Evolutionary conservation across 2,797 vertebrate genomes (phyloP).

Genomic region (Sphaeramia orbicularis): DNA sequence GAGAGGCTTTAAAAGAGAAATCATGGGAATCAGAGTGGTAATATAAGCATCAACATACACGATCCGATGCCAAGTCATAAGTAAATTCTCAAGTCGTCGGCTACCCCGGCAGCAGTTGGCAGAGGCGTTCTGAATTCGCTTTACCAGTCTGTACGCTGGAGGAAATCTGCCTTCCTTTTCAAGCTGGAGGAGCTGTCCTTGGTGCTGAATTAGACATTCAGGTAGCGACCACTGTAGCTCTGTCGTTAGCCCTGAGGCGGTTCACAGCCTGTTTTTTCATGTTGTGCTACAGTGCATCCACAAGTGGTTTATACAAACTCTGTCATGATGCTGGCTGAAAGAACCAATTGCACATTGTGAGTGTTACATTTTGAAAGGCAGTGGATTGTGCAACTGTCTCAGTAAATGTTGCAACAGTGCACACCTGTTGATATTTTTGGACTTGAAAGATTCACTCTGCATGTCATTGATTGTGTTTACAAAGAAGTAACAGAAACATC

Average conservation of each 20-base stretch:
- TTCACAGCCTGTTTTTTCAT: constrained; percentile 34
- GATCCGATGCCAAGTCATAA: not conserved
- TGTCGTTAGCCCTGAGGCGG: constrained; percentile 36
- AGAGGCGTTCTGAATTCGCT: constrained; percentile 3
- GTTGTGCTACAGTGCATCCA: constrained; percentile 40
- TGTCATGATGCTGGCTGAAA: constrained; percentile 10
- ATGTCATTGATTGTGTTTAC: too few species aligned
- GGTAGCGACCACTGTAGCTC: constrained; percentile 22
- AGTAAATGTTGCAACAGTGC: not conserved
- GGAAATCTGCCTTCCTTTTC: not conserved
- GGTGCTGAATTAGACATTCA: constrained; percentile 60
- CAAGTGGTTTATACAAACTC: constrained; percentile 37
- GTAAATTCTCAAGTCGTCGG: not conserved
- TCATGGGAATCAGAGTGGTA: not conserved
- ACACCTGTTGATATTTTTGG: constrained; percentile 3
- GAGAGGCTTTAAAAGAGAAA: constrained; percentile 10
- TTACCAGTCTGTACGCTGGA: not conserved
- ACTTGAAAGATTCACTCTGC: not conserved
- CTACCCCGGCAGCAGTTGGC: not conserved
- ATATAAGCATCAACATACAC: not conserved
- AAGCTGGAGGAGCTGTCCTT: constrained; percentile 37
- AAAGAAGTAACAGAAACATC: too few species aligned
- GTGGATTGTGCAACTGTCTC: constrained; percentile 3
- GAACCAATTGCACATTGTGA: constrained; percentile 11
- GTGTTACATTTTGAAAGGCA: constrained; percentile 10